These are phyloP conservation scores for Drosophila putrida DNA, from an alignment of 2,888 invertebrate species.

Conservation along the genomic window DNA sequence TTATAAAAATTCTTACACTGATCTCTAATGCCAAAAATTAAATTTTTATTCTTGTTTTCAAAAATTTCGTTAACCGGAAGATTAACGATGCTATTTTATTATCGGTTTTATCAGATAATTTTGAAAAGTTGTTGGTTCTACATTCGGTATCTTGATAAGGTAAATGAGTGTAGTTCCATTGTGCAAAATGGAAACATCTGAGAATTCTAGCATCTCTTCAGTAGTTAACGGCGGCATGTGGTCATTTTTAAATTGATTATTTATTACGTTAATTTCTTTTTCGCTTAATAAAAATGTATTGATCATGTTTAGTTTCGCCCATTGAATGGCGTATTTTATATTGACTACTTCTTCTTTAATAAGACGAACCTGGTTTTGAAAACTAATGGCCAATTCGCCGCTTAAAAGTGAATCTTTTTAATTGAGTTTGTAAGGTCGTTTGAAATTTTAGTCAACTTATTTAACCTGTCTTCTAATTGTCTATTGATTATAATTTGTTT, in stretches of 20 bases:
- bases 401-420: not conserved
- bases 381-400: not conserved
- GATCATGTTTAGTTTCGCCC: conserved; percentile 7
- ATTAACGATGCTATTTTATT: not conserved
- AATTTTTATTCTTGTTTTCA: conserved; percentile 1
- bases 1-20: not conserved
- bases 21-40: not conserved
- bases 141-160: not conserved
- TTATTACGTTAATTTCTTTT: conserved; percentile 1
- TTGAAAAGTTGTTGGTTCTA: conserved; percentile 2
- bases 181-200: conserved; percentile 1
- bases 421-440: conserved; percentile 2
- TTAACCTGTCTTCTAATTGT: conserved; percentile 12
- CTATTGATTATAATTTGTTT: conserved; percentile 11
- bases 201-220: conserved; percentile 6
- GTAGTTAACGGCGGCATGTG: conserved; percentile 6
- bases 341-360: not conserved
- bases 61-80: not conserved
- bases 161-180: conserved; percentile 5
- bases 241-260: not conserved
- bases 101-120: not conserved
- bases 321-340: conserved; percentile 9
- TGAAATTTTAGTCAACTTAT: conserved; percentile 4
- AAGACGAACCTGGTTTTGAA: not conserved
- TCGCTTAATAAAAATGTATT: conserved; percentile 3